Percentiles rank a stretch among this genome's conserved stretches.
Evolutionary conservation across 2,888 invertebrate genomes (phyloP).

Genomic region (Drosophila nr. fundita): DNA sequence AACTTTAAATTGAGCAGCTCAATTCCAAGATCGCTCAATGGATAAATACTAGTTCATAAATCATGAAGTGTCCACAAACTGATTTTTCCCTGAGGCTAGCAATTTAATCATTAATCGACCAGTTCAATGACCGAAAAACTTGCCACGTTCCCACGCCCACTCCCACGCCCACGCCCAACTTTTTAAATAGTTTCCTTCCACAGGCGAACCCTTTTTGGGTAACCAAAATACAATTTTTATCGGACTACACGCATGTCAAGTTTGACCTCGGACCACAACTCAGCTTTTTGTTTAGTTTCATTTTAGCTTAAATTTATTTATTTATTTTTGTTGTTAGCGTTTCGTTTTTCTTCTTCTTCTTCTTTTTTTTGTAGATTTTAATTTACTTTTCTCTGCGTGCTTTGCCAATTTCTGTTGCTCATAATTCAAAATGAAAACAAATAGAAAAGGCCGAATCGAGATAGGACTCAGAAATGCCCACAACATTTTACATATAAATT

Average conservation of each 20-base stretch:
- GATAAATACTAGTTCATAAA: constrained; percentile 53
- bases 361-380: constrained; percentile 51
- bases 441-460: constrained; percentile 49
- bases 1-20: constrained; percentile 42
- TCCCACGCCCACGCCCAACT: constrained; percentile 3
- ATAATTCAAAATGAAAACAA: constrained; percentile 74
- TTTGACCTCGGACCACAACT: constrained; percentile 26
- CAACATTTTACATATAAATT: constrained; percentile 72
- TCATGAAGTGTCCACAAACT: constrained; percentile 31
- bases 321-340: constrained; percentile 16
- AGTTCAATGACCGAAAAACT: constrained; percentile 47
- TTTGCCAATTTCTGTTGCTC: constrained; percentile 47
- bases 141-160: constrained; percentile 2
- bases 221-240: constrained; percentile 61
- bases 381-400: constrained; percentile 54
- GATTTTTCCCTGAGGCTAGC: neutral
- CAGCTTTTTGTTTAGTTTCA: constrained; percentile 46
- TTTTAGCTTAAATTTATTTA: constrained; percentile 39
- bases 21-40: constrained; percentile 6
- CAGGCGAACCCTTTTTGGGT: constrained; percentile 37
- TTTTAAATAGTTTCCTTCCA: constrained; percentile 28
- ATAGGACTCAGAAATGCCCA: constrained; percentile 43
- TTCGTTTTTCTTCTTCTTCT: neutral
- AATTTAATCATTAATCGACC: constrained; percentile 34
- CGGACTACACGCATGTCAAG: constrained; percentile 58